phyloP scores from a whole-genome alignment of 37 sponge, comb jelly and placozoan genomes.

The Diacarnus erythraeanus region DNA sequence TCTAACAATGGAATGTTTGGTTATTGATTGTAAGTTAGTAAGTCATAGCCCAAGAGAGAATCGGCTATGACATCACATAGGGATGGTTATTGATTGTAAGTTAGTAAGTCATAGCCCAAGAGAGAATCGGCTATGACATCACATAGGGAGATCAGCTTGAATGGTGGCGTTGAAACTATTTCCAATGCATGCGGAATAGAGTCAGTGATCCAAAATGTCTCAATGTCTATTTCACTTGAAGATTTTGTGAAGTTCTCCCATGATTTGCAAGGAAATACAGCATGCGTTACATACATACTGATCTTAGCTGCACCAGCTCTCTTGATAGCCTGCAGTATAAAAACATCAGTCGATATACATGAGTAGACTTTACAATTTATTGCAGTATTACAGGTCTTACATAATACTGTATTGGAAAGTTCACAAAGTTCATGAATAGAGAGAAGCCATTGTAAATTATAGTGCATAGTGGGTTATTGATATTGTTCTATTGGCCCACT shows the following conservation, averaged over 20 bases:
- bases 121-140: constrained; percentile 75
- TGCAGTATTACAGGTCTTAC: not conserved
- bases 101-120: constrained; percentile 65
- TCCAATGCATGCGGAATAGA: constrained; percentile 76
- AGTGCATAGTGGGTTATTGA: too few relatives aligned
- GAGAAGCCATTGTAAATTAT: too few relatives aligned
- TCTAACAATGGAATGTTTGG: not conserved
- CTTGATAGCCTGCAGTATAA: constrained; percentile 59
- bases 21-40: not conserved
- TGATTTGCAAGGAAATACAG: constrained; percentile 83
- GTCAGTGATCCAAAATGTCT: constrained; percentile 89
- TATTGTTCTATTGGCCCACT: too few relatives aligned
- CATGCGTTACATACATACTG: constrained; percentile 91
- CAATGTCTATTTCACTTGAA: constrained; percentile 25
- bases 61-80: constrained; percentile 74
- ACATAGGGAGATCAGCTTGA: constrained; percentile 75
- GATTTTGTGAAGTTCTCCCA: constrained; percentile 69
- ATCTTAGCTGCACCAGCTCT: constrained; percentile 58
- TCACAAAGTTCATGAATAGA: not conserved
- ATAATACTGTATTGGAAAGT: not conserved
- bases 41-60: constrained; percentile 61
- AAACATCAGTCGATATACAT: too few relatives aligned
- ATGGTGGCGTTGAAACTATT: constrained; percentile 59
- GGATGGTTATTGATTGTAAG: constrained; percentile 28
- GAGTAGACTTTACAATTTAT: too few relatives aligned